A percentile compares a stretch with the other conserved stretches of the same genome.
Conservation (phyloP, 2,888 invertebrate genomes). For the Aleiodes testaceus region DNA sequence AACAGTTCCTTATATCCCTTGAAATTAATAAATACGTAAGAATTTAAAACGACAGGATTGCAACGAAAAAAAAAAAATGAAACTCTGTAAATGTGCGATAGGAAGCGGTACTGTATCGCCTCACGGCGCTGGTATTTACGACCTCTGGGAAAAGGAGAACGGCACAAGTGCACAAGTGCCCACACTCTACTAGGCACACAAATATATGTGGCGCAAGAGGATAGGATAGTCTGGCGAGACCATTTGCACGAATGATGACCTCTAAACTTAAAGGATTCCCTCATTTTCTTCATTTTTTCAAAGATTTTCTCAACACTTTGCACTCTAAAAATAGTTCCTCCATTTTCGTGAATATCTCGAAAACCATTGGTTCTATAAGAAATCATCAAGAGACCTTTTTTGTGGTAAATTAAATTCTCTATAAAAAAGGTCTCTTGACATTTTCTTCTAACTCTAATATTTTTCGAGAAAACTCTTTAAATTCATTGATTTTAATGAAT, state of each 20-base stretch:
- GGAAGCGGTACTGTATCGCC: conserved; percentile 18
- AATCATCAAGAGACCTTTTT: not conserved
- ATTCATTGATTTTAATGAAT: too few relatives aligned
- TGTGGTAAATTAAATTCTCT: not conserved
- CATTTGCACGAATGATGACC: conserved; percentile 15
- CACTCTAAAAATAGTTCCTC: too few relatives aligned
- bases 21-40: conserved; percentile 27
- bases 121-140: conserved; percentile 24
- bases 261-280: not conserved
- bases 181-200: conserved; percentile 1
- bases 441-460: too few relatives aligned
- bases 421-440: too few relatives aligned
- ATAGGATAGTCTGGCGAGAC: not conserved
- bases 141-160: conserved; percentile 19
- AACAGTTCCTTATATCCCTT: conserved; percentile 6
- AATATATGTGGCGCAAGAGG: not conserved
- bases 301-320: too few relatives aligned
- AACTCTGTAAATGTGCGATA: conserved; percentile 5
- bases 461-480: too few relatives aligned
- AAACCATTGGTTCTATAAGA: not conserved
- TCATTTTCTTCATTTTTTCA: too few relatives aligned
- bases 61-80: not conserved
- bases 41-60: not conserved
- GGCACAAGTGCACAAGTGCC: conserved; percentile 18
- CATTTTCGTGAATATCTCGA: too few relatives aligned